Percentiles rank a stretch among this genome's conserved stretches.
Conservation (phyloP, 2,888 invertebrate genomes). For the Antitype chi region DNA sequence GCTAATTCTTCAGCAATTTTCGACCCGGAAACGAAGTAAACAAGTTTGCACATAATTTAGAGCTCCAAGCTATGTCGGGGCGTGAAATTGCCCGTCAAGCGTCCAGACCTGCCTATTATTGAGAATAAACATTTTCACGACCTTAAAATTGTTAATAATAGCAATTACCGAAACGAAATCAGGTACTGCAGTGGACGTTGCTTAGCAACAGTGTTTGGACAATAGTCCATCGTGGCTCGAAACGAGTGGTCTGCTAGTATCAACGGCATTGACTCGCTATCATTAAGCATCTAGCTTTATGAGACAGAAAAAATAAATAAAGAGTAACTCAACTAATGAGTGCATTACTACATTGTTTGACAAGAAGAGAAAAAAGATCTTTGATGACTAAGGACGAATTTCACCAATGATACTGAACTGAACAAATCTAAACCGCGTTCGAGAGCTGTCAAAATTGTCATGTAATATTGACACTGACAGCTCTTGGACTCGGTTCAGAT, state of each 20-base stretch:
- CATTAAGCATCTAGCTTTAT: not conserved
- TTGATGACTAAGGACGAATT: too few species aligned
- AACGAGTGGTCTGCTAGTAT: not conserved
- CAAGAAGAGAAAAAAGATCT: not conserved
- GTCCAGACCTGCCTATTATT: constrained; percentile 50
- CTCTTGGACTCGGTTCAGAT: too few species aligned
- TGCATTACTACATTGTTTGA: not conserved
- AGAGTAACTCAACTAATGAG: not conserved
- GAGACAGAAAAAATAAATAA: not conserved
- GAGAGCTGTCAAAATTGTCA: too few species aligned
- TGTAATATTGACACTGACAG: too few species aligned
- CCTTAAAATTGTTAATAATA: constrained; percentile 65
- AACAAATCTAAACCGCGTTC: too few species aligned
- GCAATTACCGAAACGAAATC: constrained; percentile 59
- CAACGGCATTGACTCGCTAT: not conserved
- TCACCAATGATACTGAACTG: too few species aligned
- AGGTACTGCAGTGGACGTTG: constrained; percentile 17
- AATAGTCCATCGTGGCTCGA: not conserved
- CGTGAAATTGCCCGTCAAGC: constrained; percentile 62
- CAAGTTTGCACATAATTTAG: constrained; percentile 48
- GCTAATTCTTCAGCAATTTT: constrained; percentile 46
- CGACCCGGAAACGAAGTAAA: constrained; percentile 54
- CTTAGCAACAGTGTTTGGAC: constrained; percentile 30
- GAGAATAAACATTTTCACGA: constrained; percentile 64
- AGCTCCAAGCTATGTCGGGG: constrained; percentile 33